These are phyloP conservation scores for Drosophila mojavensis DNA, from an alignment of 1,140 invertebrate species.

Conservation along the genomic window DNA sequence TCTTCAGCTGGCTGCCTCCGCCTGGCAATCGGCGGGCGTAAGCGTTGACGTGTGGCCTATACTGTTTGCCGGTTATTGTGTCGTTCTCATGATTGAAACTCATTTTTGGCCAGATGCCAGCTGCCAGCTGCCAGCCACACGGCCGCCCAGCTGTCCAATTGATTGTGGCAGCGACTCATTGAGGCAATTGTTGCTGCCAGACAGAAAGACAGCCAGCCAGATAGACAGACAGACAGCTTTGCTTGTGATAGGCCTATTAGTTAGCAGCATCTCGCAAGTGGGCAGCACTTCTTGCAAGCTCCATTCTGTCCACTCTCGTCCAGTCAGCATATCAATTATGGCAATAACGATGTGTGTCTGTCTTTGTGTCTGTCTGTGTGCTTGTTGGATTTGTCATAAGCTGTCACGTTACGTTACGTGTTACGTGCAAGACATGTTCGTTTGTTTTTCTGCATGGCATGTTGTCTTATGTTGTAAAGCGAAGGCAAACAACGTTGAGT, in stretches of 20 bases:
- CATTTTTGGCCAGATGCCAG: conserved; percentile 57
- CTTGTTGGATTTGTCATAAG: conserved; percentile 5
- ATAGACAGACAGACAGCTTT: conserved; percentile 14
- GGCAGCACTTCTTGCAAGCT: conserved; percentile 38
- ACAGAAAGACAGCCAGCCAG: not conserved
- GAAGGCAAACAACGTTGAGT: not conserved
- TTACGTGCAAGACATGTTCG: not conserved
- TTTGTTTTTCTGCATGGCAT: not conserved
- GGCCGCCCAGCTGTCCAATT: conserved; percentile 59
- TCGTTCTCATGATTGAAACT: conserved; percentile 67
- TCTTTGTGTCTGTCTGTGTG: not conserved
- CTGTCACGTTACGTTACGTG: conserved; percentile 23
- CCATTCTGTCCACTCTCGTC: conserved; percentile 4
- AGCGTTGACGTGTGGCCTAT: conserved; percentile 9
- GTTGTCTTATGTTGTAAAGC: not conserved
- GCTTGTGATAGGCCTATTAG: conserved; percentile 56
- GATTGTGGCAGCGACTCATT: conserved; percentile 50
- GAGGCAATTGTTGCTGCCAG: conserved; percentile 56
- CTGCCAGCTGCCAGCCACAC: conserved; percentile 43
- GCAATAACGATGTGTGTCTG: not conserved
- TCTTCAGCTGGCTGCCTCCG: conserved; percentile 32
- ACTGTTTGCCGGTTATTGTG: conserved; percentile 48
- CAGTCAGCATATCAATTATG: conserved; percentile 31
- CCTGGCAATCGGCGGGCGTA: conserved; percentile 1
- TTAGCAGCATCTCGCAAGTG: conserved; percentile 38